A percentile compares a stretch with the other conserved stretches of the same genome.
phyloP scores from a whole-genome alignment of 2,113 vertebrate species.

The Rhinolophus sinicus region DNA sequence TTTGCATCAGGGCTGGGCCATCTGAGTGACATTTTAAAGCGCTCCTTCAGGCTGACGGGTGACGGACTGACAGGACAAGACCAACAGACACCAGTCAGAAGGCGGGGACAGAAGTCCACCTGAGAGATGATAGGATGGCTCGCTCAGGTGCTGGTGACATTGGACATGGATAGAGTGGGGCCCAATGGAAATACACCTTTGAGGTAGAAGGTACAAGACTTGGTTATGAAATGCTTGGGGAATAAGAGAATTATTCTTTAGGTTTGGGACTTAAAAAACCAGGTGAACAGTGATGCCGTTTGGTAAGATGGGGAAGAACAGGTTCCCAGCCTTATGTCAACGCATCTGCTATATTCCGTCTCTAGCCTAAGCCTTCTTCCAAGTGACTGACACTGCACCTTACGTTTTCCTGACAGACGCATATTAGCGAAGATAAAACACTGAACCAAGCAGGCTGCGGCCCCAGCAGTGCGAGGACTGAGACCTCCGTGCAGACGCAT shows the following conservation, averaged over 20 bases:
- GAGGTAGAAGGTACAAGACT: not conserved
- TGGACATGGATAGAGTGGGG: fast-evolving
- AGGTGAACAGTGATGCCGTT: not conserved
- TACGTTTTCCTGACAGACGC: not conserved
- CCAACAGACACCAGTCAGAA: not conserved
- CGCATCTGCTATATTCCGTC: not conserved
- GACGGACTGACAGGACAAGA: no score
- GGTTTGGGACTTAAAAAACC: not conserved
- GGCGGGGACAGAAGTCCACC: not conserved
- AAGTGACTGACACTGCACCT: not conserved
- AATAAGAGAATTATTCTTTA: not conserved
- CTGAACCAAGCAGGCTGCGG: no score
- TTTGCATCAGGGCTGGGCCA: not conserved
- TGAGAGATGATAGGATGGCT: no score
- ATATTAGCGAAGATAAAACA: no score
- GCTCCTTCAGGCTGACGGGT: not conserved
- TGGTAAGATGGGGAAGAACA: no score
- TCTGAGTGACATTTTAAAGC: no score
- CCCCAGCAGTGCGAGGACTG: no score
- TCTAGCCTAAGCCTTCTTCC: not conserved
- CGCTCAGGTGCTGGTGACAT: not conserved
- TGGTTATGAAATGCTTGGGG: not conserved
- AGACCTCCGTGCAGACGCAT: no score
- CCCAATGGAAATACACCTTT: not conserved
- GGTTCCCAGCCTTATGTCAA: not conserved